Base-by-base conservation (phyloP, 2,797 vertebrate species). In the Falco novaeseelandiae region DNA sequence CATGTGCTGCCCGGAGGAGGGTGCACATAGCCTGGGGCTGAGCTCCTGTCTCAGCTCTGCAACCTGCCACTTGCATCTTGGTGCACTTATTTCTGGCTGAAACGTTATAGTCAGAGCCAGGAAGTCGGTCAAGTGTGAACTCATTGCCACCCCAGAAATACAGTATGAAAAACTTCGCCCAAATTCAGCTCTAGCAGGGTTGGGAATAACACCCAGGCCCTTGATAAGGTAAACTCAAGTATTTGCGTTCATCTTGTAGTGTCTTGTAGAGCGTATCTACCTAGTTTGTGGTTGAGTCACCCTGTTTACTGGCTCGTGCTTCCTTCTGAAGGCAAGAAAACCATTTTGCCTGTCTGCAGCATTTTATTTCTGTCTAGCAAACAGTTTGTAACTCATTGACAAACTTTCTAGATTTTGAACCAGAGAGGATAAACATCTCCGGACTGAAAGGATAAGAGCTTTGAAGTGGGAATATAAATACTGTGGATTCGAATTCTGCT, bases 301-400 rank as follows among this genome's bases (percentile, higher is more conserved):
- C 15, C 20, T 80, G 32, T 71, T 90, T 30, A 58, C 29, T 89
- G 57, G 29, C 29, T 80, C 2, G 1, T 85, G 44, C 36, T 78
- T 96, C 54, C 38, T 94, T 83, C 44, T 63, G n/a, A 92, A 67
- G 52, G 74, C 58, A 84, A 80, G 63, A 82, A 93, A 73, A 73
- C 62, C 1, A 6, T 92, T 87, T 82, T 85, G n/a, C 38, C 15
- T 70, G 12, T 71, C 36, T 66, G 42, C 32, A 58, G 6, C 32
- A 6, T 80, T 91, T 89, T 89, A 66, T 58, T 95, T 71, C 32
- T 90, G 27, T 73, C 62, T 91, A 51, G 38, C 32, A 89, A 77
- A 82, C 70, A 81, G 70, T 87, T 95, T 95, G 86, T 93, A 90
- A 95, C 72, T 92, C 44, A 76, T 69, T 94, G 73, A 90, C 3